Evolutionary conservation across 2,113 vertebrate species (phyloP).

Genomic region (Cyanocitta stelleri): DNA sequence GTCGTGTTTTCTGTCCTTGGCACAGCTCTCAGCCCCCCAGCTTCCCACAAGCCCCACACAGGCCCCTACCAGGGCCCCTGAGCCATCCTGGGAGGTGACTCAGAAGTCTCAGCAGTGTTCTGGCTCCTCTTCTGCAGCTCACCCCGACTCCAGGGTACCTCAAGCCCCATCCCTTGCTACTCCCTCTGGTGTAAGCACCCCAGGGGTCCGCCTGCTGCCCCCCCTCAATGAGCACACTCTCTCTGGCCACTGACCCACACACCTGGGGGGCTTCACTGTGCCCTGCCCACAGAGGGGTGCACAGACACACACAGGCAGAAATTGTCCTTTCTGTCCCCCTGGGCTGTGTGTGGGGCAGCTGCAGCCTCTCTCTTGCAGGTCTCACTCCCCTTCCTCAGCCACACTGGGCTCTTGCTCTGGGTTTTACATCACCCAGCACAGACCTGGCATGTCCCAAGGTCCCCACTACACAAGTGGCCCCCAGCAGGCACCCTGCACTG

Average conservation of each 20-base stretch:
- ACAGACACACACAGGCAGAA: background rate
- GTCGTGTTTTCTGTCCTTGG: background rate
- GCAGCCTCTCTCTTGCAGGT: background rate
- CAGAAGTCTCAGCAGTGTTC: background rate
- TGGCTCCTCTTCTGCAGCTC: background rate
- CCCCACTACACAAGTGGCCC: background rate
- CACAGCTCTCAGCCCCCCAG: background rate
- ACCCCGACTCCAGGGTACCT: background rate
- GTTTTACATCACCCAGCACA: background rate
- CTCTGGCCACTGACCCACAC: background rate
- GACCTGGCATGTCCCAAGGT: background rate
- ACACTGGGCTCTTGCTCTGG: background rate
- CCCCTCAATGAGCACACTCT: fast-evolving
- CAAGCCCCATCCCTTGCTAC: fast-evolving
- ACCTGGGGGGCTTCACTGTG: fast-evolving
- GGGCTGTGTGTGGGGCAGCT: fast-evolving
- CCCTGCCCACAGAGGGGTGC: background rate
- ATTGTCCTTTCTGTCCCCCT: background rate
- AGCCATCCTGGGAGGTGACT: background rate
- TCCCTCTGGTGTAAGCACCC: background rate
- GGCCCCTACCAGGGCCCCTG: too few relatives aligned
- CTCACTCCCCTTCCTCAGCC: background rate
- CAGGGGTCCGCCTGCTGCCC: background rate
- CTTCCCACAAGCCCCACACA: background rate
- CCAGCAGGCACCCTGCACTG: background rate